Base-by-base conservation (phyloP, 2,113 vertebrate species). In the Lynx canadensis region DNA sequence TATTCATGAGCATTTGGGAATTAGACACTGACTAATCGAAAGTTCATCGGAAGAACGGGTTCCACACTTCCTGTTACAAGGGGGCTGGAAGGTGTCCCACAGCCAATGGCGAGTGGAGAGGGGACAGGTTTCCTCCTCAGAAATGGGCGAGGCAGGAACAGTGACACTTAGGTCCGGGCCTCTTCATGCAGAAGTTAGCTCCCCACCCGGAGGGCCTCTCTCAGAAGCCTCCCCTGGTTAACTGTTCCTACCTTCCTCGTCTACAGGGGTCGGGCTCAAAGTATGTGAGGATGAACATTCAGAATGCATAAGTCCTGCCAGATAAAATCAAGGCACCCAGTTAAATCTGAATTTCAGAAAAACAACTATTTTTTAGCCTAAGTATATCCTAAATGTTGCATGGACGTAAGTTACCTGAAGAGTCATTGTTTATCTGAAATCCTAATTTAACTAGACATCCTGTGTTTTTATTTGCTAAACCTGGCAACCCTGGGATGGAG, bases 1-100 rank as follows among this genome's bases (percentile, higher is more conserved):
- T 96, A 95, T 96, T 91, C 92, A 78, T 68, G 96, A 97, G 94
- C 69, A 57, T 80, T 66, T 97, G 85, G 71, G 91, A 95, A 94
- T 91, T 31, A 92, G 96, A 96, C 15, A 1, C 38, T 11, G 82
- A 79, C 71, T 84, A 89, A 95, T 80, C 89, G 97, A 93, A 91
- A 89, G 76, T 78, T 96, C 95, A 68, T 93, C 95, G 60, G 85
- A 78, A 96, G 76, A 95, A 88, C 66, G 65, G 92, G 65, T 9
- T 89, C 66, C 79, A 66, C 0, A 10, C 71, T 57, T 74, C 65
- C 45, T 66, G 18, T 55, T 12, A 45, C 33, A 14, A 16, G 87
- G 63, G 68, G 38, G 38, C 93, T 8, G 29, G 23, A n/a, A 29
- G 86, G 55, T 74, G 48, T 33, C 52, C 31, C 23, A 8, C 12